These are phyloP conservation scores for Cataglyphis albicans DNA, from an alignment of 2,888 invertebrate genomes.

Conservation along the genomic window DNA sequence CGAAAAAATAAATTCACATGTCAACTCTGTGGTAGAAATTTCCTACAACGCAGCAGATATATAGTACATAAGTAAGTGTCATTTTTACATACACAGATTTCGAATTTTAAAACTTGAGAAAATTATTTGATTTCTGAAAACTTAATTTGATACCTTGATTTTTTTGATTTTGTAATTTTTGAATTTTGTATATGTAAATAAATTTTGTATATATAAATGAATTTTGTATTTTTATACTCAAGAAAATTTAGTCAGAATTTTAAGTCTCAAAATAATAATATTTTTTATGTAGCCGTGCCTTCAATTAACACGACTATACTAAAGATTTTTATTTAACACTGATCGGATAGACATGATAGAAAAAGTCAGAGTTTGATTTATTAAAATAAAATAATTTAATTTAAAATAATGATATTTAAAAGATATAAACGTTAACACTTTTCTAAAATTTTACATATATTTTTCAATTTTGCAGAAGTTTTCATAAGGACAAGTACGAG, in stretches of 20 bases:
- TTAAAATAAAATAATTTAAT: no score
- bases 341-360: no score
- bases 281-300: not conserved
- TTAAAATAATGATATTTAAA: no score
- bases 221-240: not conserved
- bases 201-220: not conserved
- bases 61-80: constrained; percentile 83
- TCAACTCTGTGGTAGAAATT: constrained; percentile 87
- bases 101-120: not conserved
- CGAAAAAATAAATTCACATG: constrained; percentile 86
- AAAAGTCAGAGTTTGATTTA: no score
- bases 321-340: no score
- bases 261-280: constrained; percentile 7
- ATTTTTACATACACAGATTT: constrained; percentile 4
- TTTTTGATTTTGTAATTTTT: not conserved
- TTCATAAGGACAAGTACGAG: constrained; percentile 89
- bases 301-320: no score
- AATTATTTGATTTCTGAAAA: not conserved
- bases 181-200: not conserved
- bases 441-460: not conserved
- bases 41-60: constrained; percentile 87
- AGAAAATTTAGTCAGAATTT: not conserved
- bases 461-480: constrained; percentile 79
- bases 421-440: no score
- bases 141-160: not conserved